Percentiles rank a stretch among this genome's conserved stretches.
phyloP scores from a whole-genome alignment of 1,140 invertebrate species.

The Archivesica marissinica region DNA sequence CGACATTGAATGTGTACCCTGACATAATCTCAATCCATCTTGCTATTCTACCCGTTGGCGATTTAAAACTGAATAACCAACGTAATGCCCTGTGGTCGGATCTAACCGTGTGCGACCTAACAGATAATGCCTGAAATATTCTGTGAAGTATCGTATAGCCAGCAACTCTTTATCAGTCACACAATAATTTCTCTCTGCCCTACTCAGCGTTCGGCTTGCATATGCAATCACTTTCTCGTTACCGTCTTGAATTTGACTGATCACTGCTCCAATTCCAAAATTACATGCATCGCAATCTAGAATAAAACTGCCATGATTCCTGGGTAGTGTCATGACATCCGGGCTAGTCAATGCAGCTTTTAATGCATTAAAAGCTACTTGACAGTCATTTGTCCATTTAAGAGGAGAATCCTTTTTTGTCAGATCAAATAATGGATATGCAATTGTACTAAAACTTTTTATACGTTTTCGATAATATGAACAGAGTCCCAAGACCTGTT shows the following conservation, averaged over 20 bases:
- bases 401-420: no score
- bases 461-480: slow-evolving; percentile 1
- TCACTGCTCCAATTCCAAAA: slow-evolving; percentile 14
- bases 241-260: not conserved
- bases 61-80: slow-evolving; percentile 64
- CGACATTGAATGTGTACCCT: slow-evolving; percentile 47
- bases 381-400: slow-evolving; percentile 27
- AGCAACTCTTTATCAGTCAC: slow-evolving; percentile 66
- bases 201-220: slow-evolving; percentile 74
- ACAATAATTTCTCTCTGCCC: slow-evolving; percentile 81
- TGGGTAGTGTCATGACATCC: slow-evolving; percentile 1
- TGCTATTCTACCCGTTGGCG: slow-evolving; percentile 64
- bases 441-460: not conserved
- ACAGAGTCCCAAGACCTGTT: not conserved
- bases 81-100: slow-evolving; percentile 69
- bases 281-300: slow-evolving; percentile 73
- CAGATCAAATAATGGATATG: not conserved
- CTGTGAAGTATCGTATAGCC: slow-evolving; percentile 44
- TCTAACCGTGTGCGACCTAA: slow-evolving; percentile 43
- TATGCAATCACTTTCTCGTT: slow-evolving; percentile 81
- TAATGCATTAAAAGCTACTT: not conserved
- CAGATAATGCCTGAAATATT: slow-evolving; percentile 63
- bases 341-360: not conserved
- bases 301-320: slow-evolving; percentile 69
- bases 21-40: slow-evolving; percentile 71